Conservation (phyloP, 2,113 vertebrate species). For the Oryzias celebensis region DNA sequence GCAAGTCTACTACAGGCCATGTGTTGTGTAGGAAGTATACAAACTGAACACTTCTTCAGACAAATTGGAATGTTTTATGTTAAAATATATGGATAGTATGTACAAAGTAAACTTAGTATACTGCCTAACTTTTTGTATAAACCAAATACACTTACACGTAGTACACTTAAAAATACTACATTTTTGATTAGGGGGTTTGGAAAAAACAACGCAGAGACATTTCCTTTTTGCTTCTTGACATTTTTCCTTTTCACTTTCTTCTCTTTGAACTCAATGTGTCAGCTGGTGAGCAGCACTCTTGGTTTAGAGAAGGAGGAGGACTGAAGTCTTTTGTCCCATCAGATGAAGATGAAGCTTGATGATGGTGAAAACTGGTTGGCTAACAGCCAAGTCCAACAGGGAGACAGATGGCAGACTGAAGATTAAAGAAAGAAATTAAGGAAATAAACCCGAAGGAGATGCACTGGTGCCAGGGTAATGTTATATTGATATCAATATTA, state of each 20-base stretch:
- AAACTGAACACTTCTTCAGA: too few relatives aligned
- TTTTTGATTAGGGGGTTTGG: too few relatives aligned
- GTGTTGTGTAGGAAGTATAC: too few relatives aligned
- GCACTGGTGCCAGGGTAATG: slow-evolving; percentile 10
- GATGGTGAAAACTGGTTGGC: slow-evolving; percentile 48
- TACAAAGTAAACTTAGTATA: too few relatives aligned
- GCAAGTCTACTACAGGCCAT: too few relatives aligned
- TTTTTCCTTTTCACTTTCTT: slow-evolving; percentile 1
- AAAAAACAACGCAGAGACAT: too few relatives aligned
- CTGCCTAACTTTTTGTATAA: too few relatives aligned
- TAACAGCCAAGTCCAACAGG: slow-evolving; percentile 35
- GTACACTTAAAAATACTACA: too few relatives aligned
- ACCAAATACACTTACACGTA: too few relatives aligned
- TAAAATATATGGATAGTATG: too few relatives aligned
- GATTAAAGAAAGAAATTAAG: slow-evolving; percentile 5
- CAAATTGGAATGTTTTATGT: too few relatives aligned
- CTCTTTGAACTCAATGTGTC: slow-evolving; percentile 7
- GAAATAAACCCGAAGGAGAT: background rate
- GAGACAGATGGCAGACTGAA: slow-evolving; percentile 46
- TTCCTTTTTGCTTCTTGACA: background rate
- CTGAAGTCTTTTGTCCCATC: slow-evolving; percentile 50
- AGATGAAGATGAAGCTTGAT: slow-evolving; percentile 62
- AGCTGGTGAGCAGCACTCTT: slow-evolving; percentile 9
- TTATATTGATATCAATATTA: background rate
- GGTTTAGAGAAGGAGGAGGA: slow-evolving; percentile 21